phyloP scores from a whole-genome alignment of 2,113 vertebrate species.

The Bubalus kerabau region DNA sequence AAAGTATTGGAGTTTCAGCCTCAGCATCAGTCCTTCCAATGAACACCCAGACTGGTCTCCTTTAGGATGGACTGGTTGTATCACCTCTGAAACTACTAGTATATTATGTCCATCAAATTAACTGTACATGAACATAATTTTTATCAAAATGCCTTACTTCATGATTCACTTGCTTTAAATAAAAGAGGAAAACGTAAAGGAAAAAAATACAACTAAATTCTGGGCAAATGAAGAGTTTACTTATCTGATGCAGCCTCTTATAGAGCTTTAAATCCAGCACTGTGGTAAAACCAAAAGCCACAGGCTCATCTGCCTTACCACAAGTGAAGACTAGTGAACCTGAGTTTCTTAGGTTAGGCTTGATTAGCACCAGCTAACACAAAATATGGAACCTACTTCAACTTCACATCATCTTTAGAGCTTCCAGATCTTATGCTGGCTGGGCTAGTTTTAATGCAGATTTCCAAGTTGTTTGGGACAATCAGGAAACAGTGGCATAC shows the following conservation, averaged over 20 bases:
- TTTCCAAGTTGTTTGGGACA: background rate
- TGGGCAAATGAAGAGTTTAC: background rate
- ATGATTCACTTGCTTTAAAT: background rate
- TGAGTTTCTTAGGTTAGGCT: background rate
- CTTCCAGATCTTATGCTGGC: background rate
- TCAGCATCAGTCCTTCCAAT: no score
- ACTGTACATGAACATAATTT: background rate
- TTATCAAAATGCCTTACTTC: background rate
- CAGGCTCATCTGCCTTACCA: background rate
- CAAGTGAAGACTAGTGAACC: background rate
- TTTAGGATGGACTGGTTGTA: no score
- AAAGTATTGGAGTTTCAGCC: no score
- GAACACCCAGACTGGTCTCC: no score
- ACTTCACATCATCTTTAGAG: background rate
- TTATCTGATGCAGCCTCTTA: background rate
- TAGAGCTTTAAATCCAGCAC: background rate
- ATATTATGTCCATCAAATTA: background rate
- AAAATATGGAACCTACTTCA: background rate
- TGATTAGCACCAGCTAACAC: background rate
- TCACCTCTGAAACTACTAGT: background rate
- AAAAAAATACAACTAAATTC: background rate
- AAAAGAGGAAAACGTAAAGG: background rate
- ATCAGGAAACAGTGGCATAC: background rate
- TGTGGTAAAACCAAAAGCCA: conserved; percentile 3
- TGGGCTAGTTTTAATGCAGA: background rate